Evolutionary conservation across 2,113 vertebrate species (phyloP).

Genomic region (Hippocampus barbouri): DNA sequence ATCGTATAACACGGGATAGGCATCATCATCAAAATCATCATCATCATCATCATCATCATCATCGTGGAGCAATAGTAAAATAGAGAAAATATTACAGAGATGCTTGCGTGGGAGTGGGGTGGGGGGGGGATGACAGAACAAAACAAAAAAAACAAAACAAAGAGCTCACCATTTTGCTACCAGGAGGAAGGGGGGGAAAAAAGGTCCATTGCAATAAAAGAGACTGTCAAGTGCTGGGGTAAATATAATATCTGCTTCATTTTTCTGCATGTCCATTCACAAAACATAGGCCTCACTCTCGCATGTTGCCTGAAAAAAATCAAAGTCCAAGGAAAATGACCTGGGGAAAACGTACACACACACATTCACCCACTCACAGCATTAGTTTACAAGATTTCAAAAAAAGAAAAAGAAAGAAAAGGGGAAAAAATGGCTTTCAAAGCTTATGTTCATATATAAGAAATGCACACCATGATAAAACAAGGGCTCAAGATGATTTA

Average conservation of each 20-base stretch:
- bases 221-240: constrained; percentile 81
- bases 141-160: constrained; percentile 72
- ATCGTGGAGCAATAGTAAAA: constrained; percentile 71
- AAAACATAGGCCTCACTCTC: constrained; percentile 79
- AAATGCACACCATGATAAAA: constrained; percentile 87
- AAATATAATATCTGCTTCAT: constrained; percentile 82
- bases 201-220: constrained; percentile 78
- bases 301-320: constrained; percentile 71
- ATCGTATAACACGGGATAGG: constrained; percentile 62
- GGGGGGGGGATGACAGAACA: constrained; percentile 39
- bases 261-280: constrained; percentile 76
- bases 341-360: constrained; percentile 75
- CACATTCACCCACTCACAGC: constrained; percentile 46
- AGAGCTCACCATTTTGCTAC: constrained; percentile 78
- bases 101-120: constrained; percentile 64
- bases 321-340: constrained; percentile 77
- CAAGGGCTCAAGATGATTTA: constrained; percentile 66
- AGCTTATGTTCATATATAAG: constrained; percentile 82
- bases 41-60: constrained; percentile 2
- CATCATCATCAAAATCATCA: constrained; percentile 37
- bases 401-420: constrained; percentile 75
- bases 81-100: constrained; percentile 75
- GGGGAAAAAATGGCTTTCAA: constrained; percentile 75
- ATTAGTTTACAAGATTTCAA: constrained; percentile 83
- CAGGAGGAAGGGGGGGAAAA: constrained; percentile 64